Conservation (phyloP, 2,113 vertebrate species). For the Nibea coibor region DNA sequence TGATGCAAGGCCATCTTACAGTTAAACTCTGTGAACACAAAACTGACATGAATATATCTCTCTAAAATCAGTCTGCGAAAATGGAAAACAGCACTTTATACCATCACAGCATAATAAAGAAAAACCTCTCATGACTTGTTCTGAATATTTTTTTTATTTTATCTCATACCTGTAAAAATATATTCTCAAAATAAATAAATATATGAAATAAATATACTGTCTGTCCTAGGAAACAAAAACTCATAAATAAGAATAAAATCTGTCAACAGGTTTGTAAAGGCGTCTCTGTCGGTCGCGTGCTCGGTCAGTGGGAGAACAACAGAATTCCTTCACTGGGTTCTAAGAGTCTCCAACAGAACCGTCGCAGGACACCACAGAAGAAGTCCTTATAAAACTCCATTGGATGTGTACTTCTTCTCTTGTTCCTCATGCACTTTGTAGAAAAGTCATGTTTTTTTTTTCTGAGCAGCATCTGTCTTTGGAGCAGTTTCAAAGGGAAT, state of each 20-base stretch:
- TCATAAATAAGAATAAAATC: constrained; percentile 84
- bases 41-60: constrained; percentile 35
- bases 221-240: constrained; percentile 70
- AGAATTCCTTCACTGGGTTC: constrained; percentile 78
- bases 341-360: constrained; percentile 42
- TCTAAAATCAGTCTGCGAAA: constrained; percentile 33
- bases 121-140: constrained; percentile 43
- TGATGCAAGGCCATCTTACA: not conserved
- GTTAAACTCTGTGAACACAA: not conserved
- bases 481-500: constrained; percentile 33
- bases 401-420: constrained; percentile 29
- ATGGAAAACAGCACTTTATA: constrained; percentile 9
- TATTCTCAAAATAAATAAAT: constrained; percentile 88
- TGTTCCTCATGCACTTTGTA: constrained; percentile 45
- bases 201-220: constrained; percentile 87
- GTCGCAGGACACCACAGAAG: constrained; percentile 33
- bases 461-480: constrained; percentile 56
- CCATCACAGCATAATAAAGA: constrained; percentile 57
- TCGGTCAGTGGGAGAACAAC: constrained; percentile 54
- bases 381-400: constrained; percentile 42
- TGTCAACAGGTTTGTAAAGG: constrained; percentile 60
- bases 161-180: constrained; percentile 86
- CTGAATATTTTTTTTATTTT: constrained; percentile 68
- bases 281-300: constrained; percentile 57
- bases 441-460: constrained; percentile 41